Base-by-base conservation (phyloP, 1,140 invertebrate species). In the Acromyrmex charruanus region DNA sequence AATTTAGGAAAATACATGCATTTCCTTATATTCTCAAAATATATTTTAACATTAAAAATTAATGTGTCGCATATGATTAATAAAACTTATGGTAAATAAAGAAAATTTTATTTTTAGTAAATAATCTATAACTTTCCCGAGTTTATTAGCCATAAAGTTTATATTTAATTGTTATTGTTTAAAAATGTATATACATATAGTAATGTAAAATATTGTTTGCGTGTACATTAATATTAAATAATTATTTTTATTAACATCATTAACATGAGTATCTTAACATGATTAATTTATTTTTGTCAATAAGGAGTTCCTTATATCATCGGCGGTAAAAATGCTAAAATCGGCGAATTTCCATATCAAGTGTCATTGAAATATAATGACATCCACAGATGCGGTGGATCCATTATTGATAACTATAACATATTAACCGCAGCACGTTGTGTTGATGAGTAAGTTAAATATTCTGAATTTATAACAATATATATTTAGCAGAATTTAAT, bases 391-490 rank as follows among this genome's bases (percentile, higher is more conserved):
- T 77, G 75, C 18, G 39, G 75, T n/a, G 75, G 59, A 51, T 77
- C 75, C 16, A 65, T 77, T 7, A 0, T 77, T 7, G 3, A 35
- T 49, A 9, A 0, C 3, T 6, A 3, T n/a, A 77, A n/a, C 6
- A 2, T 77, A 16, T 49, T 77, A n/a, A 77, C 59, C 5, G 59
- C 75, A 51, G 75, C 75, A n/a, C 39, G 65, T 65, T 77, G 59
- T n/a, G 39, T 77, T 7, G 0, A 1, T 0, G 75, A 18, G 75
- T 77, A 77, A 9, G 59, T 51, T 21, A 65, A 65, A 77, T 9
- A 77, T 21, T 77, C 25, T 4, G 4, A 18, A 49, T 61, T 5
- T 61, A 63, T 49, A 10, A 39, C 39, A 16, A 18, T 51, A 51
- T 51, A 51, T 51, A 14, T 14, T 55, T 55, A 55, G 6, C 53